These are phyloP conservation scores for Equus quagga DNA, from an alignment of 2,113 vertebrate species.

Conservation along the genomic window DNA sequence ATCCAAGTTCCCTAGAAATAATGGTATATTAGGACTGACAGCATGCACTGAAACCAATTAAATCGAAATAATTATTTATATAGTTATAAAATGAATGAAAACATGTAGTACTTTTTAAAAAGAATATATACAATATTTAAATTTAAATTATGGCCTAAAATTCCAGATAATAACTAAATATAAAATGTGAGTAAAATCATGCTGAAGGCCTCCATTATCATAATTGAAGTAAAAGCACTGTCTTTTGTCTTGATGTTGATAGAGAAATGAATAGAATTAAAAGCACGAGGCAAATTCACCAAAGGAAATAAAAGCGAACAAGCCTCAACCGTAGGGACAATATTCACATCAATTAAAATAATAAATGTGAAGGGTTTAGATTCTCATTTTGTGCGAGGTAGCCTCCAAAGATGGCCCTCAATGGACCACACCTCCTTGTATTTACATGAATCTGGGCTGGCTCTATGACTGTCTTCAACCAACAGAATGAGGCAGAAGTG, in stretches of 20 bases:
- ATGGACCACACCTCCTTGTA: not conserved
- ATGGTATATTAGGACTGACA: not conserved
- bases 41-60: not conserved
- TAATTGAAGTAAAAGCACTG: not conserved
- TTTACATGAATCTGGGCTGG: not conserved
- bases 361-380: not conserved
- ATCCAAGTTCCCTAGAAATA: slow-evolving; percentile 12
- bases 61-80: not conserved
- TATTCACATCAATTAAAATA: not conserved
- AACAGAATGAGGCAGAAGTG: not conserved
- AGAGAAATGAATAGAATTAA: slow-evolving; percentile 18
- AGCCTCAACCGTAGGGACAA: not conserved
- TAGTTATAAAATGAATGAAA: slow-evolving; percentile 20
- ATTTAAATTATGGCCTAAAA: slow-evolving; percentile 1
- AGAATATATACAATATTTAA: not conserved
- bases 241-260: not conserved
- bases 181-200: not conserved
- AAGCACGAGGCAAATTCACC: not conserved
- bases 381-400: not conserved
- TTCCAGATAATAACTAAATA: not conserved
- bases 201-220: not conserved
- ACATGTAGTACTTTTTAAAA: not conserved
- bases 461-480: not conserved
- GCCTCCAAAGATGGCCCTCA: not conserved
- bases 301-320: not conserved